phyloP scores from a whole-genome alignment of 35 echinoderm and acorn worm genomes.

The Amphiura filiformis region DNA sequence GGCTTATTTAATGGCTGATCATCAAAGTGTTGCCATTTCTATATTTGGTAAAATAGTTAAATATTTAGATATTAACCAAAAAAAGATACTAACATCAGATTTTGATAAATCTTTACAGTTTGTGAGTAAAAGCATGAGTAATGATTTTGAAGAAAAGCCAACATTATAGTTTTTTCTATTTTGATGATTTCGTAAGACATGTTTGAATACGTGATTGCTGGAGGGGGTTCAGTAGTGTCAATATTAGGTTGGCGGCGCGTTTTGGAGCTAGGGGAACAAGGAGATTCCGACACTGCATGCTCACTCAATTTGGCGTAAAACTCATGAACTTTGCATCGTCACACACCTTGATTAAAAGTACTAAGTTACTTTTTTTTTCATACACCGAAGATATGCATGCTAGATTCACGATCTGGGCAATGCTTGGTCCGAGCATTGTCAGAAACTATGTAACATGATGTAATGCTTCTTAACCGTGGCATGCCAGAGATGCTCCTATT shows the following conservation, averaged over 20 bases:
- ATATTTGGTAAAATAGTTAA: not conserved
- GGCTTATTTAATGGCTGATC: constrained; percentile 5
- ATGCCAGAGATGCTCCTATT: too few species aligned
- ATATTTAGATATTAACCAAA: not conserved
- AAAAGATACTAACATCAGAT: not conserved
- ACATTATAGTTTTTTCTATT: not conserved
- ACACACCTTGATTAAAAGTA: too few species aligned
- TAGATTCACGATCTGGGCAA: too few species aligned
- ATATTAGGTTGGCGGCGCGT: not conserved
- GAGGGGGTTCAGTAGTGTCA: not conserved
- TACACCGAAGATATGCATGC: too few species aligned
- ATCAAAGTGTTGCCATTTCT: constrained; percentile 11
- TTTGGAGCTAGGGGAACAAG: not conserved
- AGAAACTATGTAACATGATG: too few species aligned
- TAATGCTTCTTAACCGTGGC: too few species aligned
- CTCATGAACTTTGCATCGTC: too few species aligned
- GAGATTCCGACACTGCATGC: not conserved
- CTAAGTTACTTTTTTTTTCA: too few species aligned
- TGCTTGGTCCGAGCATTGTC: too few species aligned
- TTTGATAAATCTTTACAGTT: not conserved
- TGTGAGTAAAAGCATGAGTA: not conserved
- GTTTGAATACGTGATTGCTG: not conserved
- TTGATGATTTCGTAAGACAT: not conserved
- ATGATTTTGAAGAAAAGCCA: not conserved
- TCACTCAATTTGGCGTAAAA: too few species aligned